phyloP scores from a whole-genome alignment of 2,797 vertebrate species.

The Tinamus major region DNA sequence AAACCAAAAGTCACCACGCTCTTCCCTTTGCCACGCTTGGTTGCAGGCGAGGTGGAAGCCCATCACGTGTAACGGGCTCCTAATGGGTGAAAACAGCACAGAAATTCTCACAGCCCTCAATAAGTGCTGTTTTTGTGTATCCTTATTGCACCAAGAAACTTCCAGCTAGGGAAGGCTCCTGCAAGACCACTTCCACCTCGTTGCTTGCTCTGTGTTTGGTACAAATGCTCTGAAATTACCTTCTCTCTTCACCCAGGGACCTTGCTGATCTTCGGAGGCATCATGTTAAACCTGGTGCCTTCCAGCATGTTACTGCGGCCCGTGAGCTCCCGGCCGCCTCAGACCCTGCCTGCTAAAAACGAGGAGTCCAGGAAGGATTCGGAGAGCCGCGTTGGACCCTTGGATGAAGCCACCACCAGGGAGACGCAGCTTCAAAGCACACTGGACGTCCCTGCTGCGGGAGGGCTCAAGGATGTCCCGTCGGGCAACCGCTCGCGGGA shows the following conservation, averaged over 20 bases:
- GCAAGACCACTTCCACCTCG: not conserved
- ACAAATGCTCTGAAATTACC: fast-evolving
- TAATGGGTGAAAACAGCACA: not conserved
- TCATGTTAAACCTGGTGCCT: slow-evolving; percentile 91
- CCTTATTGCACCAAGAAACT: not conserved
- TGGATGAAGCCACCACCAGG: not conserved
- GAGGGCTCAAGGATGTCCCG: not conserved
- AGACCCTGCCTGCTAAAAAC: not conserved
- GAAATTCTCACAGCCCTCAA: not conserved
- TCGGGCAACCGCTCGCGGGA: fast-evolving
- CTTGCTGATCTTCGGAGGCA: slow-evolving; percentile 89
- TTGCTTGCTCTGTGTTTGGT: fast-evolving
- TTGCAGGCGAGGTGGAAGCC: not conserved
- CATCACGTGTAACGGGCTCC: fast-evolving
- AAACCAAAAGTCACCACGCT: not conserved
- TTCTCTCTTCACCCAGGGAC: slow-evolving; percentile 82
- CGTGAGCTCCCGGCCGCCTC: slow-evolving; percentile 50
- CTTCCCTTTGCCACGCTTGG: not conserved
- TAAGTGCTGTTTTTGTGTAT: not conserved
- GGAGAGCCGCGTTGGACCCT: not conserved
- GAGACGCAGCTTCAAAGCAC: fast-evolving
- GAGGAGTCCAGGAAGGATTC: not conserved
- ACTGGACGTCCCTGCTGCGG: not conserved
- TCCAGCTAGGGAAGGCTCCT: not conserved
- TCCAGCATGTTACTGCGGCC: slow-evolving; percentile 91